Evolutionary conservation across 92 coral and sea anemone species (phyloP).

Genomic region (Blastomussa wellsi): DNA sequence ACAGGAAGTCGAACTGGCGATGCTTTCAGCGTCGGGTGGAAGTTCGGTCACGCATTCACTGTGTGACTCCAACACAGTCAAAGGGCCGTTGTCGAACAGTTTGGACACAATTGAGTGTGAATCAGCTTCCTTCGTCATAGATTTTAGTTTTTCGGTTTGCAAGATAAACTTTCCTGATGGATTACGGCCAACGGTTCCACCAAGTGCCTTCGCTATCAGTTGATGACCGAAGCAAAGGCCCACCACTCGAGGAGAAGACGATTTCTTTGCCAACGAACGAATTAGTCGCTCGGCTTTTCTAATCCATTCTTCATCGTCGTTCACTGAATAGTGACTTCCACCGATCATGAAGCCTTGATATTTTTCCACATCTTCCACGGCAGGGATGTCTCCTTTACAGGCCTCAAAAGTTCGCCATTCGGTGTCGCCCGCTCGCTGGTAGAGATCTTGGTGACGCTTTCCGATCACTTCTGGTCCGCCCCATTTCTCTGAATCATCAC

Average conservation of each 20-base stretch:
- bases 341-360: slow-evolving; percentile 71
- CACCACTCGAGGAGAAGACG: slow-evolving; percentile 62
- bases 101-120: slow-evolving; percentile 32
- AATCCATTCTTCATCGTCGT: slow-evolving; percentile 72
- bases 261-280: slow-evolving; percentile 38
- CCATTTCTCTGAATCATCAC: slow-evolving; percentile 84
- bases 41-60: slow-evolving; percentile 76
- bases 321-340: slow-evolving; percentile 78
- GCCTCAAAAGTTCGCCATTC: slow-evolving; percentile 72
- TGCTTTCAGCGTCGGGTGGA: slow-evolving; percentile 62
- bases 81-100: slow-evolving; percentile 61
- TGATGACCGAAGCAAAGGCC: slow-evolving; percentile 95
- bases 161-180: slow-evolving; percentile 74
- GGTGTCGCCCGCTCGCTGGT: slow-evolving; percentile 17
- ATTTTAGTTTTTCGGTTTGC: slow-evolving; percentile 61
- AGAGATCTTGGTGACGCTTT: slow-evolving; percentile 41
- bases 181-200: slow-evolving; percentile 74
- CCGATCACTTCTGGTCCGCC: slow-evolving; percentile 61
- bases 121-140: slow-evolving; percentile 34
- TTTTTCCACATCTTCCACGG: slow-evolving; percentile 54
- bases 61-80: slow-evolving; percentile 71
- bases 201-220: slow-evolving; percentile 75
- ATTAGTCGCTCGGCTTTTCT: slow-evolving; percentile 54
- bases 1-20: slow-evolving; percentile 75
- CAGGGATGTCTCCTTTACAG: slow-evolving; percentile 59